Base-by-base conservation (phyloP, 1,140 invertebrate species). In the Neodiprion virginianus region DNA sequence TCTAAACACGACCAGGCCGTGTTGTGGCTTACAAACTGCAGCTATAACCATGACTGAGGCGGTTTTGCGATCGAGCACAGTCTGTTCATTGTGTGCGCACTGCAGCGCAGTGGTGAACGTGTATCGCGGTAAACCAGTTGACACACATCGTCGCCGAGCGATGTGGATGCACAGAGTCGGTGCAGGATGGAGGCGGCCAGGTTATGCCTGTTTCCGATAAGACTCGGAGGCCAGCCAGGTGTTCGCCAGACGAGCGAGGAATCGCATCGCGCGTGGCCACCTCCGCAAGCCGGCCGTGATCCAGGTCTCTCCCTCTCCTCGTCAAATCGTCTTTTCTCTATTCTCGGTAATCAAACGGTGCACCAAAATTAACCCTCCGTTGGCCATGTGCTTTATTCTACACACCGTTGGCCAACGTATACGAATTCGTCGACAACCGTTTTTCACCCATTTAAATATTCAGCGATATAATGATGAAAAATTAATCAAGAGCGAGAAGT, bases 171-270 rank as follows among this genome's bases (percentile, higher is more conserved):
- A 65, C 61, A 65, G n/a, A 65, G 11, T 1, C 61, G 74, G 72
- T 70, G 75, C n/a, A 76, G 53, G 74, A 47, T 49, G 17, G 68
- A 67, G 1, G 67, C 68, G 69, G 23, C 49, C 73, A 17, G 47
- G 72, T 69, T 71, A 49, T 74, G 40, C 67, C 72, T 74, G 78
- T 76, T 76, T 71, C 68, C 17, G 74, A 76, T 75, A 79, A 79
- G 72, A 75, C 53, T n/a, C n/a, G 53, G n/a, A 61, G n/a, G 53
- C 10, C 10, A 61, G 53, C 10, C 10, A 61, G 53, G 53, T 11
- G n/a, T 11, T 11, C n/a, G n/a, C 53, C 53, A 61, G 53, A n/a
- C n/a, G 53, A 11, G 53, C 53, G 10, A n/a, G n/a, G 53, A n/a
- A 61, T 61, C 10, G n/a, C 53, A n/a, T 11, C 53, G 53, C 53